Evolutionary conservation across 2,888 invertebrate species (phyloP), one percentile per base, ranked within the genome.

Genomic region (Drosophila acutilabella): DNA sequence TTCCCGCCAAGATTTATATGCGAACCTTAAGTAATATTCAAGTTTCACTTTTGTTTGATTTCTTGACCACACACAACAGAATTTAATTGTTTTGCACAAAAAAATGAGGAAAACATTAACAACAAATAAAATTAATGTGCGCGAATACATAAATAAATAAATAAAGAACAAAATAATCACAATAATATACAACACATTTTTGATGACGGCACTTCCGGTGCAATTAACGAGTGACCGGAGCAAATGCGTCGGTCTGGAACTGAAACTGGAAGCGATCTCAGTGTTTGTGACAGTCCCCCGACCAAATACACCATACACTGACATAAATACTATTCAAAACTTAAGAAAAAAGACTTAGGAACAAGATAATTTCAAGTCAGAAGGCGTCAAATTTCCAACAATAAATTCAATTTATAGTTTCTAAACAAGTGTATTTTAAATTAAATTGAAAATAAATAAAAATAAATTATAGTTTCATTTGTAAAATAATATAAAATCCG

Each of bases 201-300:
- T 69, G 64, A 73, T 83, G 89, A 83, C 74, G 78, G 71, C 83
- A 86, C 84, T 83, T 83, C 83, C 83, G 84, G 78, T 74, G 83
- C 87, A 80, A 86, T 83, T 88, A 88, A 71, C 64, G 26, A 61
- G 58, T 36, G 44, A 23, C 30, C 44, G 38, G 6, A 38, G 18
- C 66, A 62, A 77, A 71, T 70, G 69, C 62, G 61, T 65, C 56
- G 60, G 54, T 33, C 71, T 80, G 81, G 61, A 65, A 71, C 52
- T 64, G 51, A 48, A 71, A 60, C 54, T 71, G 64, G 54, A 71
- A 50, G 38, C 38, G 40, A 57, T 33, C 40, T 33, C 7, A 64
- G 26, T 18, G 51, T 7, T 14, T 18, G 51, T 61, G 69, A 70
- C 70, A 61, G 51, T 6, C 2, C 26, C 20, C 26, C 36, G 2